Evolutionary conservation across 1,140 invertebrate species (phyloP).

Genomic region (Marisa cornuarietis): DNA sequence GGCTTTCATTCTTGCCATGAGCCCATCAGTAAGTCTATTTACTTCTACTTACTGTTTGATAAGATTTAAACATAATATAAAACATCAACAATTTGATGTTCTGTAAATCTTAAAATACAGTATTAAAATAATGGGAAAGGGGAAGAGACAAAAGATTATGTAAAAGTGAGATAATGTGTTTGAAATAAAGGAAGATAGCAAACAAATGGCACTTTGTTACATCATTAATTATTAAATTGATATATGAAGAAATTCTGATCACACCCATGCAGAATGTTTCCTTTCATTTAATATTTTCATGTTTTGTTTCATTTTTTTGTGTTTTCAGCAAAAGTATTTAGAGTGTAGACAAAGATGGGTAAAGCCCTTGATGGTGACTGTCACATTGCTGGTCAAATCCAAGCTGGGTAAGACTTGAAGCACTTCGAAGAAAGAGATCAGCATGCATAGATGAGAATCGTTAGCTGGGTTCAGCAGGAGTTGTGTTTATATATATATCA

Average conservation of each 20-base stretch:
- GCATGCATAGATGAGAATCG: neutral
- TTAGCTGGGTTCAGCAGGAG: neutral
- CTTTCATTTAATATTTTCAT: neutral
- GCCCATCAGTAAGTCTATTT: conserved; percentile 16
- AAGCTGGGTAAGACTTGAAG: conserved; percentile 19
- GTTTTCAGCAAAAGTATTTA: conserved; percentile 20
- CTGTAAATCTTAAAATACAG: neutral
- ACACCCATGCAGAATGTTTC: no score
- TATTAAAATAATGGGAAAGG: neutral
- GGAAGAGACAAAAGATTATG: neutral
- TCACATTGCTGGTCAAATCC: conserved; percentile 20
- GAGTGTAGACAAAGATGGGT: conserved; percentile 19
- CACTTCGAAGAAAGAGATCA: neutral
- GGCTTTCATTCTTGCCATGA: conserved; percentile 8
- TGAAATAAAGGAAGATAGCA: neutral
- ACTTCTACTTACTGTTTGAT: neutral
- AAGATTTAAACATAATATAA: neutral
- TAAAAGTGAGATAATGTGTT: neutral
- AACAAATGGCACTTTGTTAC: no score
- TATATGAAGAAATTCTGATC: no score
- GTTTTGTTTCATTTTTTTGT: neutral
- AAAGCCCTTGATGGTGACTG: conserved; percentile 9
- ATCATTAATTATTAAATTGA: no score
- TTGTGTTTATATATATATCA: neutral
- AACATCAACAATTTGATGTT: neutral